Percentiles rank a stretch among this genome's conserved stretches.
Conservation (phyloP, 1,140 invertebrate genomes). For the Sweltsa coloradensis region DNA sequence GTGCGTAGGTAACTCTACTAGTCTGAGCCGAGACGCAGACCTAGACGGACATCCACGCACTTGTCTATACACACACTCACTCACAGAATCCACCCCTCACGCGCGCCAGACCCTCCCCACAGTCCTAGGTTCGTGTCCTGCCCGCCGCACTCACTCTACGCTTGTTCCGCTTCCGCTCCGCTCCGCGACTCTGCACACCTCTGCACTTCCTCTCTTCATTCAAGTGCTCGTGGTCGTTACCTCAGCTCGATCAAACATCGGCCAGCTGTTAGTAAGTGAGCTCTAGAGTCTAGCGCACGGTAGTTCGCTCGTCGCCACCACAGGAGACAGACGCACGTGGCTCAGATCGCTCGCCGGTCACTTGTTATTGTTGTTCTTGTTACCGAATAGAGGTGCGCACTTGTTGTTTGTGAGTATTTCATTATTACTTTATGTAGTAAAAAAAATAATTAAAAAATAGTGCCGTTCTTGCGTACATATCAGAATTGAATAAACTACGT, state of each 20-base stretch:
- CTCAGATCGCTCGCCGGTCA: no score
- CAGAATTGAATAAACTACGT: no score
- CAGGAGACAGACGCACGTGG: no score
- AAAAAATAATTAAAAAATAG: no score
- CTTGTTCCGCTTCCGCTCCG: not conserved
- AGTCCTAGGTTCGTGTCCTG: not conserved
- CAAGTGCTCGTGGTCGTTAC: not conserved
- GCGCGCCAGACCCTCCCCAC: not conserved
- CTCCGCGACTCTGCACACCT: not conserved
- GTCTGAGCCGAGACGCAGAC: slow-evolving; percentile 2
- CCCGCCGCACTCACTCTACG: not conserved
- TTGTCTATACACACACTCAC: not conserved
- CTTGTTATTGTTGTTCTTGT: no score
- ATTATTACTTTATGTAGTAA: no score
- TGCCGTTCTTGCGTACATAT: no score
- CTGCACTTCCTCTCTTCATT: not conserved
- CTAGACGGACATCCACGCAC: not conserved
- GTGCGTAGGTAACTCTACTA: not conserved
- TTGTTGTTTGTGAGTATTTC: no score
- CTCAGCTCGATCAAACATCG: slow-evolving; percentile 6
- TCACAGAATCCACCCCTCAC: not conserved
- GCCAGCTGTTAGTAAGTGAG: no score
- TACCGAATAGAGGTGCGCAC: no score
- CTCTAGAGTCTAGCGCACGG: no score
- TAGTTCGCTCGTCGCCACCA: no score